A percentile compares a stretch with the other conserved stretches of the same genome.
These are phyloP conservation scores for Nebria salina DNA, from an alignment of 2,888 invertebrate genomes.

Conservation along the genomic window DNA sequence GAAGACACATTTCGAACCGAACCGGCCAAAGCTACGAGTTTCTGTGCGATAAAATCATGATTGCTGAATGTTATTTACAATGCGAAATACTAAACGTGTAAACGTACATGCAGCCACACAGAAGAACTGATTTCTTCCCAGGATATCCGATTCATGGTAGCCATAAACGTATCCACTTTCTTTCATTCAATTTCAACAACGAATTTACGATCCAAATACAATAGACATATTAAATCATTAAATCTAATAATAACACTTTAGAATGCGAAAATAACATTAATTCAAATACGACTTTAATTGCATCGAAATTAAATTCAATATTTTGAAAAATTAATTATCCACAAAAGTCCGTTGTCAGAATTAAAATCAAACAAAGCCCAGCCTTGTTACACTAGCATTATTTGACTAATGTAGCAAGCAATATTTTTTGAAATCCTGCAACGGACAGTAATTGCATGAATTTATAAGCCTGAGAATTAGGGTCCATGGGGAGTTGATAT, in stretches of 20 bases:
- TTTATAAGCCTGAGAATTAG: neutral
- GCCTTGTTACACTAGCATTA: neutral
- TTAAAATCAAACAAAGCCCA: neutral
- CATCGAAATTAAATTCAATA: neutral
- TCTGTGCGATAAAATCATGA: conserved; percentile 38
- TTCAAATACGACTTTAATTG: too few relatives aligned
- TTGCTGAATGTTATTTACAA: conserved; percentile 37
- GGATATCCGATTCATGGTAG: neutral
- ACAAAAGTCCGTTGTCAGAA: neutral
- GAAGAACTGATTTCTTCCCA: conserved; percentile 7
- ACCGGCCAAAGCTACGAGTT: conserved; percentile 18
- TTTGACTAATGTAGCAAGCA: neutral
- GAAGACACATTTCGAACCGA: conserved; percentile 9
- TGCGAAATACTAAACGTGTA: conserved; percentile 40
- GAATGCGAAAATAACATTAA: too few relatives aligned
- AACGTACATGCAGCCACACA: conserved; percentile 34
- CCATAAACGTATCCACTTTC: neutral
- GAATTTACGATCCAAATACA: neutral
- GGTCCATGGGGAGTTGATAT: neutral
- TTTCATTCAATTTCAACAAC: neutral
- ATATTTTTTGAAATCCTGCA: neutral
- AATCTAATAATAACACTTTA: too few relatives aligned
- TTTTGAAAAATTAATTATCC: too few relatives aligned
- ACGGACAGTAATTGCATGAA: neutral
- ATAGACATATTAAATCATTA: too few relatives aligned